These are phyloP conservation scores for Pantala flavescens DNA, from an alignment of 1,140 invertebrate genomes.

Conservation along the genomic window DNA sequence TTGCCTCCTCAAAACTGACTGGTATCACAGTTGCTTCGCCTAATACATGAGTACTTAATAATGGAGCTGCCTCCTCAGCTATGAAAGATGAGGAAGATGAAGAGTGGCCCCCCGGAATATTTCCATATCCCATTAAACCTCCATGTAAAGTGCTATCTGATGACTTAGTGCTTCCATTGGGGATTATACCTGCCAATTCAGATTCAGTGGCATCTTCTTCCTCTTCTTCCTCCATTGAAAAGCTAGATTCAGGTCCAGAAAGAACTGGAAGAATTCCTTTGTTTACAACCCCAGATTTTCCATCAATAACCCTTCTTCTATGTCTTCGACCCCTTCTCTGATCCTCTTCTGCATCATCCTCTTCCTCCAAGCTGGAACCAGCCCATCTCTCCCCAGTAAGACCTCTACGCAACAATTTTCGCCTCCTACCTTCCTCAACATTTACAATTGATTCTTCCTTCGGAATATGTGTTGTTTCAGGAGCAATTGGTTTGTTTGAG, in stretches of 20 bases:
- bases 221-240: background rate
- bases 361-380: background rate
- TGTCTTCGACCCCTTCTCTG: background rate
- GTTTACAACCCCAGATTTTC: background rate
- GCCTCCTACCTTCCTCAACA: background rate
- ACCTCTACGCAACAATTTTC: background rate
- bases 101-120: constrained; percentile 30
- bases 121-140: constrained; percentile 45
- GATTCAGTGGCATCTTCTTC: constrained; percentile 77
- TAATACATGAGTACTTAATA: background rate
- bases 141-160: constrained; percentile 65
- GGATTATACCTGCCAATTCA: constrained; percentile 71
- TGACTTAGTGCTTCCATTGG: constrained; percentile 61
- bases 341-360: background rate
- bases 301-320: background rate
- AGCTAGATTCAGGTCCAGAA: background rate
- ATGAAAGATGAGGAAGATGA: background rate
- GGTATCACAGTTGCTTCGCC: background rate
- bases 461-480: background rate
- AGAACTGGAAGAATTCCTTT: background rate
- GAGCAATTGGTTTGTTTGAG: background rate
- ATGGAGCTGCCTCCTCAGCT: background rate
- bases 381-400: background rate
- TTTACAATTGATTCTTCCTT: no score
- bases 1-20: background rate